These are phyloP conservation scores for Hedya salicella DNA, from an alignment of 2,888 invertebrate species.

Conservation along the genomic window DNA sequence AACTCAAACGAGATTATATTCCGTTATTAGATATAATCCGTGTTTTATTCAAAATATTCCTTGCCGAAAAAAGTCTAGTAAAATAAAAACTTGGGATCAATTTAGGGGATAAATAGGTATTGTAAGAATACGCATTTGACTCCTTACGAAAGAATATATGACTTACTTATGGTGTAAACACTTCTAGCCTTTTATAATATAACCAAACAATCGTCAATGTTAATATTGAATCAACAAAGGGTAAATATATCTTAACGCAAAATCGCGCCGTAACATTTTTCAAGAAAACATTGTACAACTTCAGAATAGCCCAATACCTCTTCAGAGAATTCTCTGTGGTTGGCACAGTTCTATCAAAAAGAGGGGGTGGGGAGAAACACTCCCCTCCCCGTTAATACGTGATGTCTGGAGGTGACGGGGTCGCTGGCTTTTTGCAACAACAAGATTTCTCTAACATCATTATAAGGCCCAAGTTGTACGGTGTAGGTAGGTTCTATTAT, in stretches of 20 bases:
- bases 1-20: no score
- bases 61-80: no score
- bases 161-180: no score
- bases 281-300: constrained; percentile 13
- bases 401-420: constrained; percentile 65
- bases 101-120: no score
- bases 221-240: constrained; percentile 13
- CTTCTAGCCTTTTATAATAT: no score
- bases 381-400: constrained; percentile 51
- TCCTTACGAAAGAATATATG: no score
- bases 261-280: constrained; percentile 10
- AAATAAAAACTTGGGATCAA: no score
- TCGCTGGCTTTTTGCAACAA: constrained; percentile 55
- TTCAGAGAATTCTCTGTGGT: constrained; percentile 32
- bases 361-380: constrained; percentile 37
- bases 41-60: no score
- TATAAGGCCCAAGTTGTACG: constrained; percentile 50
- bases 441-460: constrained; percentile 56
- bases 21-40: no score
- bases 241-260: constrained; percentile 17
- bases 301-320: constrained; percentile 24
- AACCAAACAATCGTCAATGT: not conserved
- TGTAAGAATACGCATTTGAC: no score
- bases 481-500: constrained; percentile 25
- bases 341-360: constrained; percentile 39